These are phyloP conservation scores for Falco biarmicus DNA, from an alignment of 2,797 vertebrate species.

Conservation along the genomic window DNA sequence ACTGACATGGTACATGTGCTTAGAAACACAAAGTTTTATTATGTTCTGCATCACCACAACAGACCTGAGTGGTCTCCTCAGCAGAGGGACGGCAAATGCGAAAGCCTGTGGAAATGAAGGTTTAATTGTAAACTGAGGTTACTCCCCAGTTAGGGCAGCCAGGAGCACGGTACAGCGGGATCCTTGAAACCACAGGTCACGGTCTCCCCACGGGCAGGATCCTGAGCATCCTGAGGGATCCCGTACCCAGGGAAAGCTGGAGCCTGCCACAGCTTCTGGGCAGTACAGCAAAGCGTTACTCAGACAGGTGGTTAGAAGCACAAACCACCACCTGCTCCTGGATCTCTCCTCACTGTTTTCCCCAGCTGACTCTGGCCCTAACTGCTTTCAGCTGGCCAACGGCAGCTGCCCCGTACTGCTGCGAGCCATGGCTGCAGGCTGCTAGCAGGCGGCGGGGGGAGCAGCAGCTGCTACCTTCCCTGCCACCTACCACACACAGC, in stretches of 20 bases:
- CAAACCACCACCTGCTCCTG: constrained; percentile 51
- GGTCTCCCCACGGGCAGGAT: neutral
- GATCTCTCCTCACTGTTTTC: neutral
- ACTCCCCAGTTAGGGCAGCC: neutral
- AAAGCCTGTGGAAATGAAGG: neutral
- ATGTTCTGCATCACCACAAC: neutral
- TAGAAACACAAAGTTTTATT: neutral
- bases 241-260: neutral
- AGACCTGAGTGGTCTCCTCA: neutral
- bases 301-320: constrained; percentile 34
- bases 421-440: neutral
- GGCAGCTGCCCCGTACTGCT: neutral
- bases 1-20: neutral
- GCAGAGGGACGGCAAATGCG: neutral
- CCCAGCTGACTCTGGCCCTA: constrained; percentile 20
- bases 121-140: neutral
- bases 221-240: neutral
- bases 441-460: neutral
- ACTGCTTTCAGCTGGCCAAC: constrained; percentile 37
- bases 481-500: accelerated
- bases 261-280: neutral
- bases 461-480: neutral
- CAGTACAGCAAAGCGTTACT: neutral
- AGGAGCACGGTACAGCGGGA: neutral
- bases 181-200: neutral